Conservation (phyloP, 2,888 invertebrate genomes). For the Coleophora deauratella region DNA sequence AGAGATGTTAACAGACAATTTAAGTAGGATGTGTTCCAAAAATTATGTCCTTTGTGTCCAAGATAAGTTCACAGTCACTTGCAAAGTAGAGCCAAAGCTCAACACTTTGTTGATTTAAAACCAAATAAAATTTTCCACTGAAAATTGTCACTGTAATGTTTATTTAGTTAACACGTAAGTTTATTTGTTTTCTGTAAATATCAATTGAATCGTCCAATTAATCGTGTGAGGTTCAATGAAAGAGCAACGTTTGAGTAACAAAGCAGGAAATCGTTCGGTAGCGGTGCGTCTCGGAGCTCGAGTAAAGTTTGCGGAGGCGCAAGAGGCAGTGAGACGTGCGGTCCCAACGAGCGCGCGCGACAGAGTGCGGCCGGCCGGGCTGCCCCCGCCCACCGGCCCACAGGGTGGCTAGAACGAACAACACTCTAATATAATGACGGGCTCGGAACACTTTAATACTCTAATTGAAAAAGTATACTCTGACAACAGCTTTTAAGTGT, state of each 20-base stretch:
- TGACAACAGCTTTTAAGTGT: constrained; percentile 60
- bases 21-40: constrained; percentile 25
- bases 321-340: constrained; percentile 28
- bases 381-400: constrained; percentile 27
- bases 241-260: constrained; percentile 27
- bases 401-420: constrained; percentile 59
- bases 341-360: constrained; percentile 37
- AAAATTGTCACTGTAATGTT: constrained; percentile 42
- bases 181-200: constrained; percentile 10
- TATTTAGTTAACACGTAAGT: constrained; percentile 9
- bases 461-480: constrained; percentile 72
- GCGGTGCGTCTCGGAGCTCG: constrained; percentile 41
- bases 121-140: constrained; percentile 38
- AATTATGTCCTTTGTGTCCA: constrained; percentile 28
- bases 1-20: constrained; percentile 17
- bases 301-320: constrained; percentile 55
- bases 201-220: constrained; percentile 8
- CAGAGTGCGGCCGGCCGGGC: constrained; percentile 39
- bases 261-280: too few species aligned
- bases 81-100: constrained; percentile 18
- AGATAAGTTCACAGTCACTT: constrained; percentile 49
- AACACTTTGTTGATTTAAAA: constrained; percentile 32
- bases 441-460: constrained; percentile 72
- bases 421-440: constrained; percentile 74
- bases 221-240: constrained; percentile 18